A percentile compares a stretch with the other conserved stretches of the same genome.
These are phyloP conservation scores for Scolopax mira DNA, from an alignment of 2,113 vertebrate genomes.

Conservation along the genomic window DNA sequence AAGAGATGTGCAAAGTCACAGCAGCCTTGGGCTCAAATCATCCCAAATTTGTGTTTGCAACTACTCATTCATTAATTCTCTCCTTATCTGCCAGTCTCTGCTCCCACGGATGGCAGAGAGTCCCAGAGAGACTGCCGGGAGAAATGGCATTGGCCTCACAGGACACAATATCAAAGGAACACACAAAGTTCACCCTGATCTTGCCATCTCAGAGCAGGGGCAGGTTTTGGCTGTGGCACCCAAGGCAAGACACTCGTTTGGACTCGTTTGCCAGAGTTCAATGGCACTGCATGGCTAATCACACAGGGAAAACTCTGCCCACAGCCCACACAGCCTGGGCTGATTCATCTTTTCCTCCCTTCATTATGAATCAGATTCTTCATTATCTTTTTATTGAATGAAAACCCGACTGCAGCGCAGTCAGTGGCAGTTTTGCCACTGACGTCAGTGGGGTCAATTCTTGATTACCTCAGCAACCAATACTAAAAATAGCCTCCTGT, in stretches of 20 bases:
- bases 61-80: neutral
- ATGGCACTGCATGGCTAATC: neutral
- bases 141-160: neutral
- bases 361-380: neutral
- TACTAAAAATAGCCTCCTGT: neutral
- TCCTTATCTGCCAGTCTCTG: neutral
- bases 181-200: neutral
- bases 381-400: constrained; percentile 30
- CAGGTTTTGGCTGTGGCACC: neutral
- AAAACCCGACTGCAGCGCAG: neutral
- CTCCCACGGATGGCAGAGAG: neutral
- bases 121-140: neutral
- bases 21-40: neutral
- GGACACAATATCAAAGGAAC: neutral
- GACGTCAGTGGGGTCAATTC: neutral
- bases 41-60: neutral
- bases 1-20: neutral
- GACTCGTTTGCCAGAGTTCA: too few relatives aligned
- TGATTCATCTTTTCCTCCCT: constrained; percentile 34
- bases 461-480: neutral
- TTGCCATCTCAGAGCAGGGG: neutral
- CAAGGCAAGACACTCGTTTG: neutral
- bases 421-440: neutral
- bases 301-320: neutral
- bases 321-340: neutral